Conservation (phyloP, 2,797 vertebrate species). For the Cottoperca gobio region DNA sequence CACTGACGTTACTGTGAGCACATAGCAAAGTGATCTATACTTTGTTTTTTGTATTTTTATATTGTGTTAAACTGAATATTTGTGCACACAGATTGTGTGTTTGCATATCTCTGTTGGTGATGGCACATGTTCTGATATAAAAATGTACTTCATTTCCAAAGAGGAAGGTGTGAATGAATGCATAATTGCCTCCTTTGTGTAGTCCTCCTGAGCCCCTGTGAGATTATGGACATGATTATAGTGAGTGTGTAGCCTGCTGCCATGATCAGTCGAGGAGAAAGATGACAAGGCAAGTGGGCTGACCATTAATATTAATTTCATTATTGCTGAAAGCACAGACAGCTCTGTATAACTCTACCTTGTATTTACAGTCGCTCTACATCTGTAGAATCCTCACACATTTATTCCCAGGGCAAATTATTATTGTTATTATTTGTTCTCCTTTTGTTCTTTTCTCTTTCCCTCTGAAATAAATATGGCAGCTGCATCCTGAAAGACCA, state of each 20-base stretch:
- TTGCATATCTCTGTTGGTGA: not conserved
- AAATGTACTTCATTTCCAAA: conserved; percentile 21
- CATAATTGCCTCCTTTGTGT: conserved; percentile 26
- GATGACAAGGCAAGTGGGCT: conserved; percentile 41
- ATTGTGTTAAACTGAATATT: conserved; percentile 1
- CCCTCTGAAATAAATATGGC: conserved; percentile 48
- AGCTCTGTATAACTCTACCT: no score
- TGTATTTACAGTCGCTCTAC: no score
- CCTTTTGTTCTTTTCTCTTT: conserved; percentile 14
- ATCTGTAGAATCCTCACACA: no score
- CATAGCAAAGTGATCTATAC: not conserved
- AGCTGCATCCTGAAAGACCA: conserved; percentile 48
- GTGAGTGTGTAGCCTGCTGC: conserved; percentile 20
- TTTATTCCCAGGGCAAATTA: no score
- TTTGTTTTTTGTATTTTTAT: not conserved
- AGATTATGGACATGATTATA: conserved; percentile 23
- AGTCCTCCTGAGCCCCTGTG: conserved; percentile 18
- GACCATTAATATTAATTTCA: conserved; percentile 54
- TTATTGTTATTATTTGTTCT: no score
- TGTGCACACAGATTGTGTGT: not conserved
- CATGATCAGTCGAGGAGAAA: conserved; percentile 36
- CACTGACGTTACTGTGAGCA: not conserved
- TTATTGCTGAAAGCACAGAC: conserved; percentile 25
- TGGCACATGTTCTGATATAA: conserved; percentile 25
- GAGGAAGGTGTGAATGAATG: conserved; percentile 30